Conservation (phyloP, 2,888 invertebrate species). For the Copidosoma aretas region DNA sequence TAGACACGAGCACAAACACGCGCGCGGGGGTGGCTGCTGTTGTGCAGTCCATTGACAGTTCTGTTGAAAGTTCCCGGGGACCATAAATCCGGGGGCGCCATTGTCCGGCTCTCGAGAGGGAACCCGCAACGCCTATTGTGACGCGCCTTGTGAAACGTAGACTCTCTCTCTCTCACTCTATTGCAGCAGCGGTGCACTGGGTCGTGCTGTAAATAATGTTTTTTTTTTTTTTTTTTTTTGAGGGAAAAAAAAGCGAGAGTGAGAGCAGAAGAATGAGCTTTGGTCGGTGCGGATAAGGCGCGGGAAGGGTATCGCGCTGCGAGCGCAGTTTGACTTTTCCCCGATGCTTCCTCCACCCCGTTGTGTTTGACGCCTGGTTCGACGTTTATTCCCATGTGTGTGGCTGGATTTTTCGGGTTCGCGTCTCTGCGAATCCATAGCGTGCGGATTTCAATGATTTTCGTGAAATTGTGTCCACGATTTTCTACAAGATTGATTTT, state of each 20-base stretch:
- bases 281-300: conserved; percentile 13
- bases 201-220: conserved; percentile 18
- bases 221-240: background rate
- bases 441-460: too few species aligned
- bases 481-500: too few species aligned
- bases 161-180: background rate
- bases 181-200: too few species aligned
- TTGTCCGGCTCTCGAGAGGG: conserved; percentile 62
- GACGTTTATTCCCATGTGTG: too few species aligned
- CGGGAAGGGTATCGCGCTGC: background rate
- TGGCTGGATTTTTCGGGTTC: too few species aligned
- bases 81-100: conserved; percentile 58
- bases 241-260: conserved; percentile 47
- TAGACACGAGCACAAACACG: background rate
- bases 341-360: too few species aligned
- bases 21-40: conserved; percentile 40
- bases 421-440: too few species aligned
- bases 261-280: conserved; percentile 55
- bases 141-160: conserved; percentile 52
- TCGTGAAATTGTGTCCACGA: too few species aligned
- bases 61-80: conserved; percentile 59
- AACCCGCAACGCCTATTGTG: conserved; percentile 62
- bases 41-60: conserved; percentile 55
- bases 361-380: too few species aligned
- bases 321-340: conserved; percentile 18